Evolutionary conservation across 2,113 vertebrate species (phyloP).

Genomic region (Octodon degus): DNA sequence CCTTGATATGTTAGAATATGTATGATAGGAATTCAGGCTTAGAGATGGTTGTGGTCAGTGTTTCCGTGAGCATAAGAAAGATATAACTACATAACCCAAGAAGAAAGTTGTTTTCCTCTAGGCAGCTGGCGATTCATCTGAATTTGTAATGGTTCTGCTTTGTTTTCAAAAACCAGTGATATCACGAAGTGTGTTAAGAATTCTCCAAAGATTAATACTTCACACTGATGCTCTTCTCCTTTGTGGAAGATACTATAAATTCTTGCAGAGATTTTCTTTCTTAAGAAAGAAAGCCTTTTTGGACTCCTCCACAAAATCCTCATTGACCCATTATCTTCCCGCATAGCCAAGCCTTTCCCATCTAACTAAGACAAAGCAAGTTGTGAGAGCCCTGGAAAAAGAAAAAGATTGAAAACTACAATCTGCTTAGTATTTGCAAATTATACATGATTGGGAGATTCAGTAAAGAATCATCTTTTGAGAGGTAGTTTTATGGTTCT

Average conservation of each 20-base stretch:
- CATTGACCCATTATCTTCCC: slow-evolving; percentile 21
- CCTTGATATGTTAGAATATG: neutral
- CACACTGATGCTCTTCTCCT: neutral
- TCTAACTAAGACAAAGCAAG: slow-evolving; percentile 5
- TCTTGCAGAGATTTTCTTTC: neutral
- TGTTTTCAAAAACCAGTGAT: neutral
- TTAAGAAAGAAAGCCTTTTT: neutral
- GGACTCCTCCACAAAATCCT: neutral
- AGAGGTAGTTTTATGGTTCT: slow-evolving; percentile 35
- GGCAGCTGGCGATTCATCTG: slow-evolving; percentile 35
- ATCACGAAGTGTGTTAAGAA: slow-evolving; percentile 25
- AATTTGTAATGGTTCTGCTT: neutral
- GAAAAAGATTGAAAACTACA: neutral
- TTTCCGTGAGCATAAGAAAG: neutral
- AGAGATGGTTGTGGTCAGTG: neutral
- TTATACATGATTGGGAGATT: neutral
- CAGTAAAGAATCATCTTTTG: neutral
- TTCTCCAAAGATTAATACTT: slow-evolving; percentile 45
- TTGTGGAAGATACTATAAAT: slow-evolving; percentile 11
- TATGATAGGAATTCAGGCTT: neutral
- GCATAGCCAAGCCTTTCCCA: neutral
- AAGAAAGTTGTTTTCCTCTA: neutral
- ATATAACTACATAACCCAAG: neutral
- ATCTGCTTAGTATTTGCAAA: neutral
- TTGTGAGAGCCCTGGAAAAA: neutral